Percentiles rank a stretch among this genome's conserved stretches.
phyloP scores from a whole-genome alignment of 2,888 invertebrate genomes.

The Drosophila setosimentum region DNA sequence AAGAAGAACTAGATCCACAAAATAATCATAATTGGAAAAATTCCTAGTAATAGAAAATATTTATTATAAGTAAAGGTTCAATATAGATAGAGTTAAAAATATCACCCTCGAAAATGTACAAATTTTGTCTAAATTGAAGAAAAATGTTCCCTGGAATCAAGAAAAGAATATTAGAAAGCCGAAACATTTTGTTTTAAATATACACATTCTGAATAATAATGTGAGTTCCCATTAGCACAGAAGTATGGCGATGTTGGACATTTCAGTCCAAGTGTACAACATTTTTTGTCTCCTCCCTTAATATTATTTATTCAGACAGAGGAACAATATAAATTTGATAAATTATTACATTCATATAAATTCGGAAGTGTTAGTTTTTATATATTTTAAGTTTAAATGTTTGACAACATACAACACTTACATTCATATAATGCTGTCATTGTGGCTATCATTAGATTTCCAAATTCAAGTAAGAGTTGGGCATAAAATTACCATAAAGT shows the following conservation, averaged over 20 bases:
- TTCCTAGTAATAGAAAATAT: not conserved
- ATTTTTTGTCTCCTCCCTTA: not conserved
- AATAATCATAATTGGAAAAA: rapidly evolving
- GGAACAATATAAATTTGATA: not conserved
- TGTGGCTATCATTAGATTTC: constrained; percentile 1
- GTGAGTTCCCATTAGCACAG: too few species aligned
- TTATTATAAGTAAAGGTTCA: not conserved
- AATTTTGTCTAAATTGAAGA: not conserved
- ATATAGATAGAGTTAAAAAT: not conserved
- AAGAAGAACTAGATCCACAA: not conserved
- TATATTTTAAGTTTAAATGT: not conserved
- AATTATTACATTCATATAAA: not conserved
- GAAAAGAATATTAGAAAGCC: not conserved
- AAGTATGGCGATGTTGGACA: not conserved
- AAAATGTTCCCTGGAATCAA: not conserved
- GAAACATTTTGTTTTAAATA: too few species aligned
- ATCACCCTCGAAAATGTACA: not conserved
- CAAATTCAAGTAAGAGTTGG: constrained; percentile 22
- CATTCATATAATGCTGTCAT: constrained; percentile 3
- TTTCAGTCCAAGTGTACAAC: not conserved
- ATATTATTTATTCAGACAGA: not conserved
- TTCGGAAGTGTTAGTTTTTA: not conserved
- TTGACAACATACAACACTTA: constrained; percentile 1
- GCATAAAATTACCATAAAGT: constrained; percentile 21
- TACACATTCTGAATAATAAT: too few species aligned